phyloP scores from a whole-genome alignment of 2,797 vertebrate species.

The Hipposideros larvatus region DNA sequence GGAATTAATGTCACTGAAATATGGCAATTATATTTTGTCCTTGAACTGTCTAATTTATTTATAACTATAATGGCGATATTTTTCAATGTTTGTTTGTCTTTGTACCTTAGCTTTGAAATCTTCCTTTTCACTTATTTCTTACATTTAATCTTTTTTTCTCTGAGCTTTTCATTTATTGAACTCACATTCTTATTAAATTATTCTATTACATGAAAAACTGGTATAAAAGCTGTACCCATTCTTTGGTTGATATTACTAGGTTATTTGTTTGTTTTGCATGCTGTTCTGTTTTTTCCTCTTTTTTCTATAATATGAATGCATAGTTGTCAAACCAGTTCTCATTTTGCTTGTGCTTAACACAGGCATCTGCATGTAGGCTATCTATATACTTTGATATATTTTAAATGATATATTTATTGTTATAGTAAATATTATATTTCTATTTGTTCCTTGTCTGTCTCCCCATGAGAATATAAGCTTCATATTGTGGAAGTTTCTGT shows the following conservation, averaged over 20 bases:
- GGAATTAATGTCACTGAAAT: not conserved
- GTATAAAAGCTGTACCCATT: not conserved
- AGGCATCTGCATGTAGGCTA: not conserved
- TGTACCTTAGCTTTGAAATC: not conserved
- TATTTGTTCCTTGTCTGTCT: not conserved
- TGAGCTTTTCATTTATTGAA: not conserved
- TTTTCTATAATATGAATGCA: not conserved
- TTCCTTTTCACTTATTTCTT: not conserved
- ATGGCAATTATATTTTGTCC: not conserved
- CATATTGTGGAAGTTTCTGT: not conserved
- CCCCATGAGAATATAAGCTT: not conserved
- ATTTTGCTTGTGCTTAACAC: not conserved
- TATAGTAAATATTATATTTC: not conserved
- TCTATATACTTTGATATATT: not conserved
- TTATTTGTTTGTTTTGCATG: not conserved
- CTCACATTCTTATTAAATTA: not conserved
- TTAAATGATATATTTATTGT: not conserved
- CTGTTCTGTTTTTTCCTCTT: not conserved
- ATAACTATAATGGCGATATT: not conserved
- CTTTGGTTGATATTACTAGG: not conserved
- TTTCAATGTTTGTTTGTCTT: not conserved
- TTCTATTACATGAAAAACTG: not conserved
- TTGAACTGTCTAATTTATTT: constrained; percentile 25
- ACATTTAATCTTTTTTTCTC: not conserved
- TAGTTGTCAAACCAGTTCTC: not conserved